Evolutionary conservation across 2,113 vertebrate genomes (phyloP).

Genomic region (Pseudorectes ferrugineus): DNA sequence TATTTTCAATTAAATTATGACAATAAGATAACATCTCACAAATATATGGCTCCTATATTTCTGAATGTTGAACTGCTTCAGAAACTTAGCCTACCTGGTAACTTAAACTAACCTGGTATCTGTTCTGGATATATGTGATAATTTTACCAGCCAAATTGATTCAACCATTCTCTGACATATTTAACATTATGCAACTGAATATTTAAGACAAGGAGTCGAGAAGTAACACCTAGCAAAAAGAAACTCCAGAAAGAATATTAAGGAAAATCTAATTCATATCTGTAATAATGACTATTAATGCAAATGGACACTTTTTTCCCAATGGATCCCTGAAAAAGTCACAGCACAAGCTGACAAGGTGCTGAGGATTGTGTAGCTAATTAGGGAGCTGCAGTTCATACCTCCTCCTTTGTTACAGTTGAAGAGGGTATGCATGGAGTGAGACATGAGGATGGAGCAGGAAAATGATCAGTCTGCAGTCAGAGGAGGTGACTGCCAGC

Average conservation of each 20-base stretch:
- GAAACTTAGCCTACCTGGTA: background rate
- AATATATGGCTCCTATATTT: background rate
- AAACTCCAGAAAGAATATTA: background rate
- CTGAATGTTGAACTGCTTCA: background rate
- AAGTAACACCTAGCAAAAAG: background rate
- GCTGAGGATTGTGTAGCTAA: background rate
- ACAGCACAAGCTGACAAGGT: background rate
- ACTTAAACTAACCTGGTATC: background rate
- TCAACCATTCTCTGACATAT: background rate
- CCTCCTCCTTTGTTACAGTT: background rate
- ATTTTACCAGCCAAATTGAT: background rate
- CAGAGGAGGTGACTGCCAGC: background rate
- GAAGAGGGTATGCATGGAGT: background rate
- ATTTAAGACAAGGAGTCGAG: background rate
- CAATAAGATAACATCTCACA: background rate
- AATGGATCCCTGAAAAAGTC: background rate
- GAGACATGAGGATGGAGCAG: background rate
- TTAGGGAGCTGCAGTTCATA: background rate
- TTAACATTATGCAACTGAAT: background rate
- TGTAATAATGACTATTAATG: background rate
- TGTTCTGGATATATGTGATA: background rate
- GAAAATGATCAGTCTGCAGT: background rate
- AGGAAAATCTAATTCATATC: background rate
- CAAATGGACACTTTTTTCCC: background rate
- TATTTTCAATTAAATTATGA: background rate